phyloP scores from a whole-genome alignment of 2,113 vertebrate genomes.

The Crypturellus undulatus region DNA sequence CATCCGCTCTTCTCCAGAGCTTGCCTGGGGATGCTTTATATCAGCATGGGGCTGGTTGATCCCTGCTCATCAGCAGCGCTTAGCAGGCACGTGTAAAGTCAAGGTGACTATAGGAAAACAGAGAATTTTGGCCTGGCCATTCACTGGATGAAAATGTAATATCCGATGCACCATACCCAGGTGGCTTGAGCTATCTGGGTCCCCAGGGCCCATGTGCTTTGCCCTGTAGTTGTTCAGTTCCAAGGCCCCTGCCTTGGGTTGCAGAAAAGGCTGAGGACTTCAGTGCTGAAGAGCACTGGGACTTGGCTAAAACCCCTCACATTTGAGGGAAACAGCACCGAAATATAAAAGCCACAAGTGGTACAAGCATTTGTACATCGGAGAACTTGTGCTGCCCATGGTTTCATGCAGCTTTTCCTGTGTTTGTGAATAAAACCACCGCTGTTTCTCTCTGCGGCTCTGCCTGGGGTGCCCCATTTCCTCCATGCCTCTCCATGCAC shows the following conservation, averaged over 20 bases:
- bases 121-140: not conserved
- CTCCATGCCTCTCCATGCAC: not conserved
- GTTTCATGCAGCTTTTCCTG: too few relatives aligned
- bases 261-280: not conserved
- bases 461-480: not conserved
- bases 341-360: not conserved
- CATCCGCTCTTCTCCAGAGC: not conserved
- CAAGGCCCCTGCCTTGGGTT: not conserved
- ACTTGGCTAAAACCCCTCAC: not conserved
- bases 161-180: not conserved
- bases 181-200: not conserved
- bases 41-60: not conserved
- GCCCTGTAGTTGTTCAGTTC: not conserved
- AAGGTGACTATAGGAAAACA: not conserved
- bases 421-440: too few relatives aligned
- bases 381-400: too few relatives aligned
- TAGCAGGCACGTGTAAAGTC: accelerated
- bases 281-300: not conserved
- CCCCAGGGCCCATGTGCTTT: not conserved
- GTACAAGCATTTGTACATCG: not conserved
- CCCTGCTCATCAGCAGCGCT: not conserved
- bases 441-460: too few relatives aligned
- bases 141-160: not conserved
- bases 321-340: not conserved
- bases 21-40: not conserved